Evolutionary conservation across 2,888 invertebrate genomes (phyloP).

Genomic region (Eurois occulta): DNA sequence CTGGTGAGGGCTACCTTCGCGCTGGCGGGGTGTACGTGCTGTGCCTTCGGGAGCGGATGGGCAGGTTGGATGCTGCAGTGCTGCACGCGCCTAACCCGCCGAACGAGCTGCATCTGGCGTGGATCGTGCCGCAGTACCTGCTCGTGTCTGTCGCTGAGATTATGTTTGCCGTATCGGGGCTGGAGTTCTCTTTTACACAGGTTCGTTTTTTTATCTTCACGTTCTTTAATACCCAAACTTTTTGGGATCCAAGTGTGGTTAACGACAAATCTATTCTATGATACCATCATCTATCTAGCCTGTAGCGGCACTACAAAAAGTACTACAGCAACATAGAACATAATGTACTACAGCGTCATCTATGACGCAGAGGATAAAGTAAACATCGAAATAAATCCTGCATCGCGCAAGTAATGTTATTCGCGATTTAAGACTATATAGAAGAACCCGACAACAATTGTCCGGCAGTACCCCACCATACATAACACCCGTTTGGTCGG

Average conservation of each 20-base stretch:
- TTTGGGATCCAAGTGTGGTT: background rate
- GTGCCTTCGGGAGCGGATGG: constrained; percentile 88
- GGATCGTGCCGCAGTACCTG: constrained; percentile 95
- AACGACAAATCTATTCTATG: background rate
- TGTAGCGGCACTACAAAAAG: too few species aligned
- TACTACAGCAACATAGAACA: too few species aligned
- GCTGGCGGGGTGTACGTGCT: constrained; percentile 90
- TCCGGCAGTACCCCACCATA: too few species aligned
- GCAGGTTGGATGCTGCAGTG: constrained; percentile 88
- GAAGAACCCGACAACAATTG: too few species aligned
- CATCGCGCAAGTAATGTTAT: too few species aligned
- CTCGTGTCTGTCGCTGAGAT: constrained; percentile 95
- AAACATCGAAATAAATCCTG: too few species aligned
- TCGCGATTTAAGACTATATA: too few species aligned
- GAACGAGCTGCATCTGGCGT: constrained; percentile 92
- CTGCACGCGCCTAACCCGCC: constrained; percentile 91
- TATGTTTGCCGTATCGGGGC: constrained; percentile 95
- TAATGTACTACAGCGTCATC: too few species aligned
- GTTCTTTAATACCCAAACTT: background rate
- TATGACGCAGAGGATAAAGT: too few species aligned
- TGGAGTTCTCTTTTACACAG: constrained; percentile 96
- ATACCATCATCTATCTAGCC: too few species aligned
- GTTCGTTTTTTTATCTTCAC: constrained; percentile 71
- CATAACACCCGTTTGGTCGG: too few species aligned
- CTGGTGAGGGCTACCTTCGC: constrained; percentile 80